phyloP scores from a whole-genome alignment of 2,797 vertebrate genomes.

The Lindbergichthys nudifrons region DNA sequence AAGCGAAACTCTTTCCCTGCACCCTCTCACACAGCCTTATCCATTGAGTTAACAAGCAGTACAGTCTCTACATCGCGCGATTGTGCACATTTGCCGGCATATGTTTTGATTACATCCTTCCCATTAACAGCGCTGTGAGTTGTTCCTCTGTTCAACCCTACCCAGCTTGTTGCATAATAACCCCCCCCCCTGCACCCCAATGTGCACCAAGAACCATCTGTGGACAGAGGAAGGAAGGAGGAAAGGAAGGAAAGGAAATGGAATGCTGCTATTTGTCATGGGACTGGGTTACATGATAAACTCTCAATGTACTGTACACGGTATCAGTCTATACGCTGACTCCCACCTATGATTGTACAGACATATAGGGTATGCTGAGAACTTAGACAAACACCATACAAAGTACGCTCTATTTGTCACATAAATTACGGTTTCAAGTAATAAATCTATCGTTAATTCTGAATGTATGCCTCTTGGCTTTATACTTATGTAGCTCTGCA shows the following conservation, averaged over 20 bases:
- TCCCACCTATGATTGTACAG: neutral
- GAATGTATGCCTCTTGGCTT: constrained; percentile 15
- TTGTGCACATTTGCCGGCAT: constrained; percentile 39
- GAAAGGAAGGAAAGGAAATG: constrained; percentile 67
- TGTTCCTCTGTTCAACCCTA: constrained; percentile 14
- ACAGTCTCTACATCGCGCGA: constrained; percentile 6
- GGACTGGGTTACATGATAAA: constrained; percentile 43
- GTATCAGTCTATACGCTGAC: neutral
- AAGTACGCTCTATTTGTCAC: neutral
- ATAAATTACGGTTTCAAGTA: neutral
- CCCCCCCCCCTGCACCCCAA: neutral
- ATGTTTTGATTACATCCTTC: constrained; percentile 42
- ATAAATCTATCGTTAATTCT: constrained; percentile 8
- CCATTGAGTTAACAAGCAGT: neutral
- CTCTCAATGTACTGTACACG: constrained; percentile 20
- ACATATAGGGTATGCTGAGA: too few species aligned
- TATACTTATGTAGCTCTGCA: constrained; percentile 25
- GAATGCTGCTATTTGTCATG: constrained; percentile 54
- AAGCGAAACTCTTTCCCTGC: neutral
- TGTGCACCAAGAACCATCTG: constrained; percentile 55
- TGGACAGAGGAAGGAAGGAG: constrained; percentile 67
- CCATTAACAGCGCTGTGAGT: neutral
- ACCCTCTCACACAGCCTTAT: neutral
- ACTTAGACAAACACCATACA: too few species aligned
- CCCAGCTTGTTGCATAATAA: constrained; percentile 26